phyloP scores from a whole-genome alignment of 2,888 invertebrate genomes.

The Chesias legatella region DNA sequence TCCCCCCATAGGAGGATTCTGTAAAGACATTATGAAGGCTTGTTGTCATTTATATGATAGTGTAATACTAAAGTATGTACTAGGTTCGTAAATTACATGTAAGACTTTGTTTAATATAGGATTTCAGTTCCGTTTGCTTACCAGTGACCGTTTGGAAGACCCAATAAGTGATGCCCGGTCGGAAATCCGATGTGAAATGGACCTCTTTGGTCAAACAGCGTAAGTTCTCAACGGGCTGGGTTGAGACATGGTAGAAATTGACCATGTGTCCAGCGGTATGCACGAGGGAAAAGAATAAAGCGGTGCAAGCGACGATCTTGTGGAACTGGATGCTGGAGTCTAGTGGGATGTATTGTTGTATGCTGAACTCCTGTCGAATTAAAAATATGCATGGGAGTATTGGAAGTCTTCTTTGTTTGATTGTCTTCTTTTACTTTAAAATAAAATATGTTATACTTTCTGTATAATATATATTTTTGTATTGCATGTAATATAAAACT shows the following conservation, averaged over 20 bases:
- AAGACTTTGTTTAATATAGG: too few relatives aligned
- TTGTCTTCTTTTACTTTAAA: too few relatives aligned
- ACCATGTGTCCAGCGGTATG: conserved; percentile 97
- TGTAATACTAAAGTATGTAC: too few relatives aligned
- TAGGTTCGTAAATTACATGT: too few relatives aligned
- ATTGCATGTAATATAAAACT: too few relatives aligned
- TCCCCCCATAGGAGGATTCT: too few relatives aligned
- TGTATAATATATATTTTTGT: too few relatives aligned
- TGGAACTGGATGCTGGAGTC: conserved; percentile 98
- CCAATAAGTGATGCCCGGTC: conserved; percentile 97
- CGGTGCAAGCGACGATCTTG: conserved; percentile 97
- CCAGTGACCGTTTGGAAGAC: conserved; percentile 96
- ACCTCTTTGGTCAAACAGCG: conserved; percentile 96
- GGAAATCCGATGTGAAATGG: conserved; percentile 95
- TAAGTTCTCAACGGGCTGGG: conserved; percentile 95
- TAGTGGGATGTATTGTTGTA: conserved; percentile 95
- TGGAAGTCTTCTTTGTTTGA: too few relatives aligned
- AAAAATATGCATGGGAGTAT: neutral
- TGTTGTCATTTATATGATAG: too few relatives aligned
- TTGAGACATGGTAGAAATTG: conserved; percentile 98
- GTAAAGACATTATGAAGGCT: too few relatives aligned
- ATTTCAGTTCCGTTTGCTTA: conserved; percentile 42
- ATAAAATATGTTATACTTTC: too few relatives aligned
- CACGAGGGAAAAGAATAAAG: conserved; percentile 93
- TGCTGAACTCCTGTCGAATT: conserved; percentile 85